Percentiles rank a stretch among this genome's conserved stretches.
Conservation (phyloP, 2,797 vertebrate species). For the Echeneis naucrates region DNA sequence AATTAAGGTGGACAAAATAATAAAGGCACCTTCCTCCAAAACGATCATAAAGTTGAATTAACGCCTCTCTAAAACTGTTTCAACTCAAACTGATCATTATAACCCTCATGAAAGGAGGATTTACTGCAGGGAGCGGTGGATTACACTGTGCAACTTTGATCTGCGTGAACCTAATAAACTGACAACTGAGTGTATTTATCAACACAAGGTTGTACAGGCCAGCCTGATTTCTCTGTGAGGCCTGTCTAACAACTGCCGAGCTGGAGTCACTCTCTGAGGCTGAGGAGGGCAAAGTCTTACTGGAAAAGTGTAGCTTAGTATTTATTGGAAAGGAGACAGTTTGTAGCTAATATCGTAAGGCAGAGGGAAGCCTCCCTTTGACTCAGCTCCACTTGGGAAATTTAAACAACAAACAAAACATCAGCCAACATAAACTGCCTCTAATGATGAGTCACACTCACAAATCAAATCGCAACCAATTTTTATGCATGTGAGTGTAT, state of each 20-base stretch:
- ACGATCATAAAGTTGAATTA: not conserved
- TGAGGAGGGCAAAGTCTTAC: slow-evolving; percentile 3
- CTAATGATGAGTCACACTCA: slow-evolving; percentile 70
- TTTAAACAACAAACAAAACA: slow-evolving; percentile 79
- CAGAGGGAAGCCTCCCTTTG: slow-evolving; percentile 62
- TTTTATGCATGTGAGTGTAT: slow-evolving; percentile 46
- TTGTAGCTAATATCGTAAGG: slow-evolving; percentile 60
- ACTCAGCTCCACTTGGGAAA: slow-evolving; percentile 74
- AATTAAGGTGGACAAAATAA: not conserved
- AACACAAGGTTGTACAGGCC: slow-evolving; percentile 35
- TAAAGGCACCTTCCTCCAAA: not conserved
- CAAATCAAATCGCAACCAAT: slow-evolving; percentile 57
- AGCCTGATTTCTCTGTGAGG: slow-evolving; percentile 41
- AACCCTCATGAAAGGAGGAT: not conserved
- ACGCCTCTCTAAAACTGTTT: not conserved
- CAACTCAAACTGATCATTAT: not conserved
- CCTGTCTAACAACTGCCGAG: slow-evolving; percentile 24
- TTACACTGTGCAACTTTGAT: not conserved
- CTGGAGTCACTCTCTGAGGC: slow-evolving; percentile 36
- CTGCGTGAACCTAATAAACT: not conserved
- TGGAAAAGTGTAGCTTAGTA: not conserved
- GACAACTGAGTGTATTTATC: slow-evolving; percentile 24
- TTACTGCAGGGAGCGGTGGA: not conserved
- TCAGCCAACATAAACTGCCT: slow-evolving; percentile 71
- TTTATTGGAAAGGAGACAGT: slow-evolving; percentile 39